Evolutionary conservation across 2,888 invertebrate species (phyloP).

Genomic region (Prosapia bicincta): DNA sequence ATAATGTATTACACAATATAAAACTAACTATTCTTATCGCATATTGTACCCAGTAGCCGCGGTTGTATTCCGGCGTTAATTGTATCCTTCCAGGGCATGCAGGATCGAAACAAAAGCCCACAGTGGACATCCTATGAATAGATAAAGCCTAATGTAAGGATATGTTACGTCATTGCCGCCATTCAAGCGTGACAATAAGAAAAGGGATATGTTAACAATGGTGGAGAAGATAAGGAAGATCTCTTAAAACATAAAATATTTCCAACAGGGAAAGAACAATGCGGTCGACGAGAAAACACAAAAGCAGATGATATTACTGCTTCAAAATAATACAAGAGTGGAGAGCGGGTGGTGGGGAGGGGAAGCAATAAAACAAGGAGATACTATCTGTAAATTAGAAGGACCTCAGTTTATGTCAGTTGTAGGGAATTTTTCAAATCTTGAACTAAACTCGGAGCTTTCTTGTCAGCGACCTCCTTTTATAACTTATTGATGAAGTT

Average conservation of each 20-base stretch:
- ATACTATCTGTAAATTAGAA: slow-evolving; percentile 2
- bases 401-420: not conserved
- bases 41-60: no score
- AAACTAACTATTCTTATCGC: no score
- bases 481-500: not conserved
- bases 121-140: not conserved
- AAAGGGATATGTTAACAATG: not conserved
- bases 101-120: not conserved
- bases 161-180: not conserved
- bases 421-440: not conserved
- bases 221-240: not conserved
- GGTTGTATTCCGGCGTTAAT: not conserved
- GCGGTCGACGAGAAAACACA: not conserved
- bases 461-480: not conserved
- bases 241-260: slow-evolving; percentile 2
- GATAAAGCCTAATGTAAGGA: not conserved
- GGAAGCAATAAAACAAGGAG: not conserved
- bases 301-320: not conserved
- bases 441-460: not conserved
- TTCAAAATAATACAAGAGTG: not conserved
- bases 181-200: not conserved
- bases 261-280: not conserved
- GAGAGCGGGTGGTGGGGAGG: not conserved
- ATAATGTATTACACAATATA: no score
- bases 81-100: not conserved